phyloP scores from a whole-genome alignment of 2,888 invertebrate genomes.

The Prosapia bicincta region DNA sequence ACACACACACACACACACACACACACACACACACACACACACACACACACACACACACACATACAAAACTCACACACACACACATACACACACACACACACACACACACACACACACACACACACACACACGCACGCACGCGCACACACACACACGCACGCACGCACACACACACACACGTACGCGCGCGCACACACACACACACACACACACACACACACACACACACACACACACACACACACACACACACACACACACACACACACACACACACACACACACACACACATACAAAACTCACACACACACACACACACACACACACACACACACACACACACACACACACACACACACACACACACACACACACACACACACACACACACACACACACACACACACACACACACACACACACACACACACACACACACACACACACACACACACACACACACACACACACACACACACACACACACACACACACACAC shows the following conservation, averaged over 20 bases:
- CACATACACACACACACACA: neutral
- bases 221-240: neutral
- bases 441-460: too few species aligned
- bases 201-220: neutral
- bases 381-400: too few species aligned
- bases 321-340: neutral
- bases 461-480: too few species aligned
- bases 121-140: neutral
- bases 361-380: too few species aligned
- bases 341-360: too few species aligned
- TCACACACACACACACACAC: neutral
- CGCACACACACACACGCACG: neutral
- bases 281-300: neutral
- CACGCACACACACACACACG: neutral
- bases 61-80: neutral
- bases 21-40: too few species aligned
- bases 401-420: too few species aligned
- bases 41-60: too few species aligned
- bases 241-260: neutral
- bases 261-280: neutral
- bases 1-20: too few species aligned
- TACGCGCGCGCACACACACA: neutral
- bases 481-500: too few species aligned
- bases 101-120: constrained; percentile 5
- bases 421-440: too few species aligned